A percentile compares a stretch with the other conserved stretches of the same genome.
phyloP scores from a whole-genome alignment of 2,113 vertebrate genomes.

The Alectura lathami region DNA sequence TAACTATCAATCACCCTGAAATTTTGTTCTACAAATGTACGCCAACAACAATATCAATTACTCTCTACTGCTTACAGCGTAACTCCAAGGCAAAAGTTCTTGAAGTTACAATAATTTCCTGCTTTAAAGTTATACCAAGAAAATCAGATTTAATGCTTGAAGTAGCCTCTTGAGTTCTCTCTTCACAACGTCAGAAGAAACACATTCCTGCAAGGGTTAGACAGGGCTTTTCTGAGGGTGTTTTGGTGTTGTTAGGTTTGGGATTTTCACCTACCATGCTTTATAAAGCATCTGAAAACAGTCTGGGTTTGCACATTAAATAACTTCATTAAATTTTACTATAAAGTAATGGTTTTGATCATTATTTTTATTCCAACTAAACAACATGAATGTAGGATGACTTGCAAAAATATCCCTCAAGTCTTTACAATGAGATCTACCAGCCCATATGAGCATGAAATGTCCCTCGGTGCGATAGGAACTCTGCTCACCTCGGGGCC shows the following conservation, averaged over 20 bases:
- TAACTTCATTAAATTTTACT: neutral
- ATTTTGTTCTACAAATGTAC: neutral
- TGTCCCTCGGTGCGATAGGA: neutral
- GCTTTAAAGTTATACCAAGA: neutral
- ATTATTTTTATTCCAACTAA: neutral
- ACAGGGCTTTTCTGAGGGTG: neutral
- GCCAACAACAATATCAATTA: neutral
- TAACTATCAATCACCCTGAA: neutral
- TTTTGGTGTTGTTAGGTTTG: neutral
- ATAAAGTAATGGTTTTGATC: neutral
- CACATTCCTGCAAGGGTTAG: neutral
- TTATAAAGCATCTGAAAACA: neutral
- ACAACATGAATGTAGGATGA: neutral
- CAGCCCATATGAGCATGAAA: neutral
- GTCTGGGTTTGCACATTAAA: neutral
- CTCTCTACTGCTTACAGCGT: neutral
- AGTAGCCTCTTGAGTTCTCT: neutral
- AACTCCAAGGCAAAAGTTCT: neutral
- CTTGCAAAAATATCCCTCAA: neutral
- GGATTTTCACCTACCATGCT: rapidly evolving
- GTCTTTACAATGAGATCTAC: neutral
- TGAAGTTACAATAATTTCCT: neutral
- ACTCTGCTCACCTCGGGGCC: rapidly evolving
- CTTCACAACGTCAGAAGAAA: neutral
- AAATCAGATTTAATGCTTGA: rapidly evolving